A percentile compares a stretch with the other conserved stretches of the same genome.
Conservation (phyloP, 2,113 vertebrate genomes). For the Agelaius phoeniceus region DNA sequence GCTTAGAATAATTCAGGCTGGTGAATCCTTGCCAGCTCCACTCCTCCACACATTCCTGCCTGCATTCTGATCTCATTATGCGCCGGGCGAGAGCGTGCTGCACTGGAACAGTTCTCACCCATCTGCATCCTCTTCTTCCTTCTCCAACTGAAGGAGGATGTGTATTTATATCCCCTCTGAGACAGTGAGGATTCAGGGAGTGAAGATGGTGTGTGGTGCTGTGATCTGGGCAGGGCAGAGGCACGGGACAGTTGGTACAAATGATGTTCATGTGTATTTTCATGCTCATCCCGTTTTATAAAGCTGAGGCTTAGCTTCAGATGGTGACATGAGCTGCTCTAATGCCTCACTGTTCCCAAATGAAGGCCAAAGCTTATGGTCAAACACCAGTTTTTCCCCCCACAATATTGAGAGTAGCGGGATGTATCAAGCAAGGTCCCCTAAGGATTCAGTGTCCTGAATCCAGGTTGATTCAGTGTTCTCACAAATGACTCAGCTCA, state of each 20-base stretch:
- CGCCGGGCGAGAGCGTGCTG: slow-evolving; percentile 6
- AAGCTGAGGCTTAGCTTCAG: not conserved
- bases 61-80: slow-evolving; percentile 65
- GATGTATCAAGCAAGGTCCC: not conserved
- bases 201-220: fast-evolving
- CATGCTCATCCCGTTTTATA: not conserved
- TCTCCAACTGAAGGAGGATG: slow-evolving; percentile 18
- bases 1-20: slow-evolving; percentile 53
- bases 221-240: not conserved
- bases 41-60: slow-evolving; percentile 71
- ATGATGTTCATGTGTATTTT: not conserved
- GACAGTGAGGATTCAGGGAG: not conserved
- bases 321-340: not conserved
- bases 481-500: not conserved
- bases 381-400: not conserved
- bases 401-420: not conserved
- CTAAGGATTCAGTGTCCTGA: not conserved
- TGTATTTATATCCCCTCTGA: slow-evolving; percentile 23
- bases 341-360: not conserved
- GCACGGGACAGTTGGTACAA: fast-evolving
- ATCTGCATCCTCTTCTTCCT: slow-evolving; percentile 57
- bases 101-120: slow-evolving; percentile 60
- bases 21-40: slow-evolving; percentile 65
- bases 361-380: not conserved
- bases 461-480: not conserved